A percentile compares a stretch with the other conserved stretches of the same genome.
These are phyloP conservation scores for Coregonus sp. DNA, from an alignment of 2,797 vertebrate genomes.

Conservation along the genomic window DNA sequence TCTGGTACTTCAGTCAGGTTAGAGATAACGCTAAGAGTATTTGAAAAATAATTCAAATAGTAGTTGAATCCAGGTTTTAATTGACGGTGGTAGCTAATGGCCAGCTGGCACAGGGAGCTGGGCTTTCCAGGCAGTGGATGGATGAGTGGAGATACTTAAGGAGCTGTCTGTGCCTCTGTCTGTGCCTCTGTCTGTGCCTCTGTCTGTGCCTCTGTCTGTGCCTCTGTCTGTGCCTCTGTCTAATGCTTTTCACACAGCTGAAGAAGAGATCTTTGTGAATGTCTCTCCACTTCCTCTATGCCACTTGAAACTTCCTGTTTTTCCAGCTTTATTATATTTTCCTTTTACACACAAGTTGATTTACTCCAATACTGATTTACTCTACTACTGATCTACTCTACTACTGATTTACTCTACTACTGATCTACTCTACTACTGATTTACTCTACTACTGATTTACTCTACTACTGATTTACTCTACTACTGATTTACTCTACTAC, in stretches of 20 bases:
- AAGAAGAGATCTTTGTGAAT: not conserved
- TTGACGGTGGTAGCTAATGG: slow-evolving; percentile 37
- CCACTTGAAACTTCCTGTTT: not conserved
- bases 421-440: too few relatives aligned
- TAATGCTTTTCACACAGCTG: slow-evolving; percentile 16
- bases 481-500: too few relatives aligned
- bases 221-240: slow-evolving; percentile 50
- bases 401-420: not conserved
- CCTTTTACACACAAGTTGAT: not conserved
- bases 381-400: too few relatives aligned
- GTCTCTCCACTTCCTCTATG: not conserved
- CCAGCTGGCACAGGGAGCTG: slow-evolving; percentile 58
- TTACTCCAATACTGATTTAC: too few relatives aligned
- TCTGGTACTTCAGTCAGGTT: not conserved
- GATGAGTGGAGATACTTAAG: slow-evolving; percentile 41
- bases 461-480: not conserved
- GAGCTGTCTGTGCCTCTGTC: slow-evolving; percentile 54
- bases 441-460: not conserved
- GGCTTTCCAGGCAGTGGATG: slow-evolving; percentile 37
- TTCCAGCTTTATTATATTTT: not conserved
- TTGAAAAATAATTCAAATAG: not conserved
- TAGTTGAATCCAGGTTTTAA: not conserved
- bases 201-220: not conserved
- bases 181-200: slow-evolving; percentile 21
- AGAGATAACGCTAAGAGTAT: not conserved